phyloP scores from a whole-genome alignment of 2,888 invertebrate genomes.

The Leptodirus hochenwartii region DNA sequence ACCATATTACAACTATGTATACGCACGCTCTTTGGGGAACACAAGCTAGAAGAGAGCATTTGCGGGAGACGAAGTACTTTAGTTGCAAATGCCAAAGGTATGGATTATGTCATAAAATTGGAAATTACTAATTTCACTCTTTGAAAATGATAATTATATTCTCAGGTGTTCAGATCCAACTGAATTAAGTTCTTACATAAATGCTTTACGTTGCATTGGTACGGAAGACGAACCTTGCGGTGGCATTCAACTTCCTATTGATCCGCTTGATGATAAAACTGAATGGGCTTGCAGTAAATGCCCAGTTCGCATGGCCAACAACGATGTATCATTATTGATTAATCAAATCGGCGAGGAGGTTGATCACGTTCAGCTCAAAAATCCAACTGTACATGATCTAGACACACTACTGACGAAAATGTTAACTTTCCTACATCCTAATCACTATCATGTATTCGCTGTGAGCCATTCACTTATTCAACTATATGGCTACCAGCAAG shows the following conservation, averaged over 20 bases:
- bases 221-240: conserved; percentile 30
- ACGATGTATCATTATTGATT: conserved; percentile 46
- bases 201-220: conserved; percentile 48
- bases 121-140: no score
- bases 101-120: not conserved
- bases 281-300: conserved; percentile 66
- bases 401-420: conserved; percentile 49
- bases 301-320: conserved; percentile 39
- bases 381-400: conserved; percentile 38
- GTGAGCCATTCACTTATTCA: conserved; percentile 70
- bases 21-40: conserved; percentile 82
- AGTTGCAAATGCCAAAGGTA: conserved; percentile 28
- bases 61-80: conserved; percentile 64
- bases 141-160: no score
- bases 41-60: conserved; percentile 57
- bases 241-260: conserved; percentile 49
- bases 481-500: conserved; percentile 52
- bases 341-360: conserved; percentile 62
- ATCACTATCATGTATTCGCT: conserved; percentile 69
- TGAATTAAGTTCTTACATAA: conserved; percentile 57
- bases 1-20: conserved; percentile 68
- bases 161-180: conserved; percentile 70
- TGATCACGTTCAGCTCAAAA: conserved; percentile 41
- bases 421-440: conserved; percentile 58
- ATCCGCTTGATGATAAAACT: conserved; percentile 49